Conservation (phyloP, 2,113 vertebrate species). For the Rhinopomastus cyanomelas region DNA sequence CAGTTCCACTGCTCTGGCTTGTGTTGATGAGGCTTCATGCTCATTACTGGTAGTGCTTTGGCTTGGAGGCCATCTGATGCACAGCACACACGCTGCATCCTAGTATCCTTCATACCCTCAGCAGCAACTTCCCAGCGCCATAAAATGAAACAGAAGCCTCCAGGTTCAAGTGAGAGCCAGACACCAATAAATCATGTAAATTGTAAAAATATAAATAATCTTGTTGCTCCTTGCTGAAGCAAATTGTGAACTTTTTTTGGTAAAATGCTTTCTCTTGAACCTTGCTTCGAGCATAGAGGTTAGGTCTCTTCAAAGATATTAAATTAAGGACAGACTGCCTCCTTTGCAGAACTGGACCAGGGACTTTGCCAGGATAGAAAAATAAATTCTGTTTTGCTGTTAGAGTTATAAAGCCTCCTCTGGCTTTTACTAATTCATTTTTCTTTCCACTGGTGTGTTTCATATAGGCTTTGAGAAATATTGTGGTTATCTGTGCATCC, state of each 20-base stretch:
- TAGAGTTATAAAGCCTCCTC: not conserved
- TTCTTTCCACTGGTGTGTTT: not conserved
- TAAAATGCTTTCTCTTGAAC: not conserved
- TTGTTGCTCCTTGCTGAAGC: not conserved
- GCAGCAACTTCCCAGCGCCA: not conserved
- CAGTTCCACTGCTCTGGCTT: accelerated
- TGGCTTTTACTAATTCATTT: not conserved
- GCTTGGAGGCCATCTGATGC: not conserved
- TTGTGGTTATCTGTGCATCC: not conserved
- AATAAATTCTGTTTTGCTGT: not conserved
- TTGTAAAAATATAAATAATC: not conserved
- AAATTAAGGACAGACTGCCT: not conserved
- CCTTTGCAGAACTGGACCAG: not conserved
- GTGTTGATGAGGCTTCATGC: not conserved
- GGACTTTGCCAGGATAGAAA: not conserved
- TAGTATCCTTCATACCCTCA: accelerated
- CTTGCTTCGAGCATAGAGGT: not conserved
- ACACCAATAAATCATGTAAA: not conserved
- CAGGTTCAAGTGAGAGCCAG: accelerated
- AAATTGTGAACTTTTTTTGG: not conserved
- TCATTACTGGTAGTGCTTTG: accelerated
- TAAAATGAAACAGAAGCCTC: accelerated
- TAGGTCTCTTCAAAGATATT: not conserved
- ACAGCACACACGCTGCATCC: not conserved
- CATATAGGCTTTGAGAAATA: conserved; percentile 4